Base-by-base conservation (phyloP, 1,140 invertebrate species). In the Nomia melanderi region DNA sequence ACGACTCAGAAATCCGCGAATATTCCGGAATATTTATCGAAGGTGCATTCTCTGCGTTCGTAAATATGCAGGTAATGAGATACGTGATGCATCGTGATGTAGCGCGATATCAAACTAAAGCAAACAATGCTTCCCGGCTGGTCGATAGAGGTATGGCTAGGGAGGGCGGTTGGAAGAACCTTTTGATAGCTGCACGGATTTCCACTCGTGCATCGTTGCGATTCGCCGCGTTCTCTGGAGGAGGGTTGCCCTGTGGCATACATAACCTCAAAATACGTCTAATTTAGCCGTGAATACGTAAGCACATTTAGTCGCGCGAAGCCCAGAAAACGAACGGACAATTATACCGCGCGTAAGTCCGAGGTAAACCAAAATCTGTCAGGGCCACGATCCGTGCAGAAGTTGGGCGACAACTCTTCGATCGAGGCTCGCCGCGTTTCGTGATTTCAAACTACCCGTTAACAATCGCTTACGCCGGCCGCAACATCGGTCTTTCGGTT, bases 301-400 rank as follows among this genome's bases (percentile, higher is more conserved):
- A 50, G 39, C 57, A 50, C 11, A 29, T 27, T 53, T 33, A 11
- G 25, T 4, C 53, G 47, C 9, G 31, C 33, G 20, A 25, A 23
- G 8, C 47, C 8, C 0, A 5, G 47, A 47, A 62, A 60, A 77
- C 60, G 29, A 59, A 59, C 76, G 65, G 56, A 25, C 64, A 78
- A 83, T 83, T 83, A 79, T 74, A 74, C 27, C 76, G 56, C 54
- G 39, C 60, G 80, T 79, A 83, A 83, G 80, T 82, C 77, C 31
- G 78, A 56, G 78, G 64, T 83, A 60, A 80, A 84, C 82, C 81
- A 53, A 78, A 84, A 84, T 84, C 78, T 59, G 72, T 66, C 44
- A 54, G 59, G 56, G 64, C 57, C 81, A 54, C 36, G 63, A 77
- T 83, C 73, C 67, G 54, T 57, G 57, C 53, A 57, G 75, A 77